Percentiles rank a stretch among this genome's conserved stretches.
phyloP scores from a whole-genome alignment of 2,797 vertebrate species.

The Ciconia nigra region DNA sequence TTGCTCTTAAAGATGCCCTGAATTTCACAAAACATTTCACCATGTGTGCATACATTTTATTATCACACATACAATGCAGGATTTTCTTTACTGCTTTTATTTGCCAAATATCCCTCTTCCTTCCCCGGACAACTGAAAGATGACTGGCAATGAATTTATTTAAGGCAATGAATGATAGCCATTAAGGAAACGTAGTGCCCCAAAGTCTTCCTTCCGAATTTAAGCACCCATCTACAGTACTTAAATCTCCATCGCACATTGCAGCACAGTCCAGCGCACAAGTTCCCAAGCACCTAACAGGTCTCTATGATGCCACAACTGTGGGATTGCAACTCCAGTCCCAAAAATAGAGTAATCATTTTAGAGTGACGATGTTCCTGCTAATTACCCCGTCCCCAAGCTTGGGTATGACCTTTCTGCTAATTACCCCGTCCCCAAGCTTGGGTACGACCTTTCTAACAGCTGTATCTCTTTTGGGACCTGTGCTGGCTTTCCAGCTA shows the following conservation, averaged over 20 bases:
- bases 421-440: not conserved
- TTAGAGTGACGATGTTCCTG: not conserved
- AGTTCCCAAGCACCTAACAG: not conserved
- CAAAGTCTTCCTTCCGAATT: not conserved
- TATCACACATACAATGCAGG: not conserved
- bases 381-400: not conserved
- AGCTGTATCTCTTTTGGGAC: not conserved
- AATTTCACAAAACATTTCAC: not conserved
- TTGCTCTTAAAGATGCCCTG: not conserved
- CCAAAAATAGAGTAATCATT: not conserved
- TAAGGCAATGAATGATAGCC: not conserved
- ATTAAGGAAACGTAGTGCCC: not conserved
- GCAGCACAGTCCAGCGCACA: not conserved
- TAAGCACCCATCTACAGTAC: not conserved
- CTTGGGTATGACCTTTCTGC: not conserved
- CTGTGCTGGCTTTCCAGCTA: not conserved
- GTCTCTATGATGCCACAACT: rapidly evolving
- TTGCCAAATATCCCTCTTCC: not conserved
- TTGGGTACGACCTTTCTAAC: not conserved
- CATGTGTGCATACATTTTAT: not conserved
- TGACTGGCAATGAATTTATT: not conserved
- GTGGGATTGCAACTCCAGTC: not conserved
- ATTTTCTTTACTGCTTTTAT: not conserved
- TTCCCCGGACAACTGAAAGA: not conserved
- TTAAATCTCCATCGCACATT: not conserved